Conservation (phyloP, 2,113 vertebrate species). For the Cebus imitator region DNA sequence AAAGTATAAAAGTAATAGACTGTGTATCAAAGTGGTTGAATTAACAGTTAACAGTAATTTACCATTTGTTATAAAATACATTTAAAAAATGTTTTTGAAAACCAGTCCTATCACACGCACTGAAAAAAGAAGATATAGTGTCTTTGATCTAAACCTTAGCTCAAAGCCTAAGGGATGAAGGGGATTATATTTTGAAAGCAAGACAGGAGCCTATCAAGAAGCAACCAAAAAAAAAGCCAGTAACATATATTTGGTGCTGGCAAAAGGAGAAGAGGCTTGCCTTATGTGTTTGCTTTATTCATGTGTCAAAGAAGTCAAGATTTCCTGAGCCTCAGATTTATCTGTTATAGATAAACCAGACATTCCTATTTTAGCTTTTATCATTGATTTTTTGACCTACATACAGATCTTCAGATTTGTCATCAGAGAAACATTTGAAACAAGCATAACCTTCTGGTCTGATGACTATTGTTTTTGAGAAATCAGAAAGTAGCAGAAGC, state of each 20-base stretch:
- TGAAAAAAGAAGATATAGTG: not conserved
- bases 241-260: not conserved
- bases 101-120: not conserved
- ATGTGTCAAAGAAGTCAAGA: not conserved
- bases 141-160: not conserved
- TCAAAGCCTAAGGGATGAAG: not conserved
- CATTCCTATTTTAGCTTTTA: not conserved
- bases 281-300: not conserved
- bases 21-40: not conserved
- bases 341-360: not conserved
- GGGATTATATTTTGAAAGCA: slow-evolving; percentile 2
- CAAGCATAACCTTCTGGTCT: not conserved
- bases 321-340: not conserved
- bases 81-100: not conserved
- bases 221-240: not conserved
- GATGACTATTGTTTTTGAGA: not conserved
- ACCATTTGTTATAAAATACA: not conserved
- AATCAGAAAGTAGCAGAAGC: not conserved
- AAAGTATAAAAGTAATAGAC: not conserved
- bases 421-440: not conserved
- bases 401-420: not conserved
- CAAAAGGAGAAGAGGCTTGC: not conserved
- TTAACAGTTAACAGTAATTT: not conserved
- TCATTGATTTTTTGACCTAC: not conserved
- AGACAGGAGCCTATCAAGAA: not conserved